Evolutionary conservation across 2,888 invertebrate species (phyloP), one percentile per base, ranked within the genome.

Genomic region (Loripinus fragilis): DNA sequence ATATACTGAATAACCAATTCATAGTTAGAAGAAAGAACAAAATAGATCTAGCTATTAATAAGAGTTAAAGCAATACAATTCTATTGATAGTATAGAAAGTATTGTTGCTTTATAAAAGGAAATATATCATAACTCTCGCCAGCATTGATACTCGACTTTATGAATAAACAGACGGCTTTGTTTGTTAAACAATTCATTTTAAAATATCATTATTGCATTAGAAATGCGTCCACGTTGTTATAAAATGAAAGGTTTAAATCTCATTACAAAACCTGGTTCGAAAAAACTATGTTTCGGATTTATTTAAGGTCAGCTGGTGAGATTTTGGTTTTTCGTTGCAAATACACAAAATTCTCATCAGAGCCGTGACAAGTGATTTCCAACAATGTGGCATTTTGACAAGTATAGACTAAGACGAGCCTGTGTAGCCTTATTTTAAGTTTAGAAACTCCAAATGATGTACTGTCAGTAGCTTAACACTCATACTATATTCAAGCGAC

Each of bases 41-140:
- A 60, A 60, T 60, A 60, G 60, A 60, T 60, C 60, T 33, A 10
- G 60, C 33, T 60, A 60, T 33, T 60, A 60, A 60, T 60, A 60
- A 60, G n/a, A 33, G 60, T 60, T 60, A 17, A 60, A 60, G 60
- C 60, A 60, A 33, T 60, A 60, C 8, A 60, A 38, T 8, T 17
- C 33, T 60, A 60, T 60, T 60, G 60, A 60, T n/a, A 60, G 33
- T 33, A 17, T 60, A 20, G 60, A 33, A 60, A 33, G 33, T 33
- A 60, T 60, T 60, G 60, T 60, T 30, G 17, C 12, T 33, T 30
- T 60, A 60, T 60, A 60, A 60, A 60, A 33, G 33, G 60, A 60
- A 60, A 60, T n/a, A 20, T 60, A 23, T 25, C 60, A 60, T 60
- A 33, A 17, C 23, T 23, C 60, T 33, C 28, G 23, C 28, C 60